Evolutionary conservation across 2,797 vertebrate species (phyloP), one percentile per base, ranked within the genome.

Genomic region (Liasis olivaceus): DNA sequence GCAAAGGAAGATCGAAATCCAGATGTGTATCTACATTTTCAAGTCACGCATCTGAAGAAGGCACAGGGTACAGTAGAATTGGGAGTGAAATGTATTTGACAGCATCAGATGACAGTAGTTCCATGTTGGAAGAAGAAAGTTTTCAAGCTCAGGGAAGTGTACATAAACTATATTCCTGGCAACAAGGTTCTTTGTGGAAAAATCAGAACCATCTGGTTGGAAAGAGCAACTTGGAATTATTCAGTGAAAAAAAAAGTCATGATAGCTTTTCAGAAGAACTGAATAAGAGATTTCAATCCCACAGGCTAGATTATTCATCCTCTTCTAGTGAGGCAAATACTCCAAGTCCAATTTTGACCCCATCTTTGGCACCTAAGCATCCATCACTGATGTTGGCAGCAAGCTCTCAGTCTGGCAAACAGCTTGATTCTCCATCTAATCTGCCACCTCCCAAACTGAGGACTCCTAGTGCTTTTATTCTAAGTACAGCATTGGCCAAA

Each of bases 51-150:
- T 98, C 98, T 0, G 98, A 99, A 94, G 98, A 98, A 14, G 98
- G 98, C 0, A 94, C 93, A 56, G 97, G 96, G 64, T 98, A 98
- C 90, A 98, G 98, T 94, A 98, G 98, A 47, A 96, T 98, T 42
- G 97, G 98, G 63, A 99, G 98, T 17, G 99, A 99, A 94, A 98
- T 98, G 51, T 99, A 99, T 96, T 97, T 99, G 95, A 99, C 99
- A 0, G 98, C 98, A 6, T 99, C 99, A 0, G 99, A 99, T 28
- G 99, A 99, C 97, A 99, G 98, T 96, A 99, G 98, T 96, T 99
- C 99, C 47, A 92, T 99, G 20, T 99, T 99, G 62, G 99, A 99
- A 51, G 99, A 99, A 51, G 98, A 99, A 95, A 98, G 93, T 92
- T 96, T 97, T 85, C 96, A 95, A 66, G 15, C 98, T 97, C 98